Conservation (phyloP, 2,797 vertebrate genomes). For the Pseudomugil gertrudae region DNA sequence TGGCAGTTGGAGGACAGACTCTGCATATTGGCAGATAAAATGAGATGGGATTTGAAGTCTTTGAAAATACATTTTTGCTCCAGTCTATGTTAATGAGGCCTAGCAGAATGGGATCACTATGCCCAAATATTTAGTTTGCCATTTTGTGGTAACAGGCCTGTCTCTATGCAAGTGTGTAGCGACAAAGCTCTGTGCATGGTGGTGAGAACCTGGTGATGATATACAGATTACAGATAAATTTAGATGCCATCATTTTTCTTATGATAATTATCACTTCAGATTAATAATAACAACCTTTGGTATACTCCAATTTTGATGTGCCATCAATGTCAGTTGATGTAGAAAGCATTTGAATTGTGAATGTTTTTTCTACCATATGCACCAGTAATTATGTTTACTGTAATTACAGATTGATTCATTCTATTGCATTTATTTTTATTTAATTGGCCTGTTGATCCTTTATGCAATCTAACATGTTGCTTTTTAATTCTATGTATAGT, state of each 20-base stretch:
- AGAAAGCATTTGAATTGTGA: neutral
- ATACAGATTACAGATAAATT: conserved; percentile 24
- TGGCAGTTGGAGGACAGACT: conserved; percentile 70
- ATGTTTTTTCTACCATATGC: neutral
- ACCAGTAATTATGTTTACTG: neutral
- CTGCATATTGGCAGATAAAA: conserved; percentile 71
- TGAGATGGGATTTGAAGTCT: conserved; percentile 72
- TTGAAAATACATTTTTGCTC: conserved; percentile 76
- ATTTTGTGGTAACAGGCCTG: conserved; percentile 66
- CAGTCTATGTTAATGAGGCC: conserved; percentile 75
- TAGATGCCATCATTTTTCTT: conserved; percentile 17
- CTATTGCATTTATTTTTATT: neutral
- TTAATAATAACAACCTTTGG: neutral
- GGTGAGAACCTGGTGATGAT: conserved; percentile 10
- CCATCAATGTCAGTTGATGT: neutral
- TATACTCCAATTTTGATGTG: neutral
- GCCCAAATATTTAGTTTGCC: conserved; percentile 76
- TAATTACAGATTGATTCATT: neutral
- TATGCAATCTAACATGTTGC: neutral
- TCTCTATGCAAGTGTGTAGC: conserved; percentile 41
- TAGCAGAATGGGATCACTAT: conserved; percentile 72
- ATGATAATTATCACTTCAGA: neutral
- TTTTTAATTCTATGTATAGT: conserved; percentile 1
- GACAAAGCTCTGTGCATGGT: conserved; percentile 10
- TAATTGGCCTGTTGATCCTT: neutral